Base-by-base conservation (phyloP, 2,888 invertebrate genomes). In the Odontocolon sp. region DNA sequence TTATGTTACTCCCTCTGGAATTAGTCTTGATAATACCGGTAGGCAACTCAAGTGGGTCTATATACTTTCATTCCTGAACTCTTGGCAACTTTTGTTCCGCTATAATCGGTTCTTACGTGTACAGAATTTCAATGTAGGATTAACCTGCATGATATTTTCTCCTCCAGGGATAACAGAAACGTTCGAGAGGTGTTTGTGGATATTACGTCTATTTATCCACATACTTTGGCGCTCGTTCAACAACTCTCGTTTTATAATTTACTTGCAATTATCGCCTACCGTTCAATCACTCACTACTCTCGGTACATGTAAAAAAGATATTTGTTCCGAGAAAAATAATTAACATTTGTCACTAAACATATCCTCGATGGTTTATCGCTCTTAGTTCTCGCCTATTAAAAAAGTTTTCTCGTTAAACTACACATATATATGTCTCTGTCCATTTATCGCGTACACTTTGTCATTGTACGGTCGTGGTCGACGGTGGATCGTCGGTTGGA, bases 171-270 rank as follows among this genome's bases (percentile, higher is more conserved):
- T 2, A 28, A 66, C 21, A 42, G 42, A 66, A 31, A 45, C 56
- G 54, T 42, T 23, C 56, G n/a, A n/a, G n/a, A n/a, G n/a, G n/a
- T n/a, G n/a, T n/a, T n/a, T n/a, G n/a, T n/a, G 14, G 28, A 66
- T 26, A 57, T 68, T 47, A 57, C 68, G 68, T n/a, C 57, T 56
- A 68, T 38, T 54, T 68, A 36, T 18, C 57, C 57, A 68, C 57
- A 54, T 56, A 67, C 67, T 68, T 68, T 68, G 68, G 68, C 68
- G 36, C 68, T 57, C 68, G 38, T 68, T 68, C 57, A 68, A 57
- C 33, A 64, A 52, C 5, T 2, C 6, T 14, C 16, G 16, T 8
- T 45, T n/a, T 26, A 61, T 21, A 16, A 61, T 61, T 45, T 33
- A 61, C 45, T 45, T 45, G 18, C 18, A 18, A 45, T 61, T 45